Conservation (phyloP, 1,140 invertebrate species). For the Ephestia elutella region DNA sequence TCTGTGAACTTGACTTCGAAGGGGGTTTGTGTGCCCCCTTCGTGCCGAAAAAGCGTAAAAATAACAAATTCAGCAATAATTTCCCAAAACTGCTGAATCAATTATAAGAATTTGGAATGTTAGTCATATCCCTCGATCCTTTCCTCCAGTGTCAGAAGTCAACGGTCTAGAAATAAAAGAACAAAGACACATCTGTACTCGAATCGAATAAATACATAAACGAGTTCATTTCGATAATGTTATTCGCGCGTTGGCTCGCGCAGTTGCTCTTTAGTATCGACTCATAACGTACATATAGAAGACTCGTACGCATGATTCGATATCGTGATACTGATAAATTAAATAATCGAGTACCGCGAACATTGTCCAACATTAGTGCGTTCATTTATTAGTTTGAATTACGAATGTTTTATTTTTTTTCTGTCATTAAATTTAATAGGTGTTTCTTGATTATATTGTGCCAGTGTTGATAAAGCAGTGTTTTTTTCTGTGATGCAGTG, state of each 20-base stretch:
- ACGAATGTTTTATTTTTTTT: not conserved
- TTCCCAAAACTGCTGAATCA: too few relatives aligned
- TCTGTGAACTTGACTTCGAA: too few relatives aligned
- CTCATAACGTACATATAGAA: not conserved
- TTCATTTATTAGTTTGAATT: not conserved
- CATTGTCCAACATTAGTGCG: not conserved
- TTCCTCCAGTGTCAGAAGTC: constrained; percentile 40
- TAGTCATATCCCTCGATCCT: not conserved
- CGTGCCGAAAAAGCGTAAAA: too few relatives aligned
- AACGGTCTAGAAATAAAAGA: constrained; percentile 45
- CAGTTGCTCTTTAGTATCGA: constrained; percentile 21
- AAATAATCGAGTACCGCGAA: not conserved
- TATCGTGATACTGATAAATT: not conserved
- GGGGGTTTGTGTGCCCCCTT: too few relatives aligned
- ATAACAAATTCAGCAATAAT: too few relatives aligned
- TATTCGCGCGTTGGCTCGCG: constrained; percentile 29
- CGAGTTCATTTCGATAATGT: constrained; percentile 36
- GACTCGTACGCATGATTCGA: constrained; percentile 6
- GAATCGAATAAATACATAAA: constrained; percentile 43
- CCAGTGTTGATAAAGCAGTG: not conserved
- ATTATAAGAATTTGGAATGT: not conserved
- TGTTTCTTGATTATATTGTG: not conserved
- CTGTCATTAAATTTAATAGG: not conserved
- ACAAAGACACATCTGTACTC: constrained; percentile 38
- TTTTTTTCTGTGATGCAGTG: not conserved